Evolutionary conservation across 2,888 invertebrate genomes (phyloP).

Genomic region (Conistra vaccinii): DNA sequence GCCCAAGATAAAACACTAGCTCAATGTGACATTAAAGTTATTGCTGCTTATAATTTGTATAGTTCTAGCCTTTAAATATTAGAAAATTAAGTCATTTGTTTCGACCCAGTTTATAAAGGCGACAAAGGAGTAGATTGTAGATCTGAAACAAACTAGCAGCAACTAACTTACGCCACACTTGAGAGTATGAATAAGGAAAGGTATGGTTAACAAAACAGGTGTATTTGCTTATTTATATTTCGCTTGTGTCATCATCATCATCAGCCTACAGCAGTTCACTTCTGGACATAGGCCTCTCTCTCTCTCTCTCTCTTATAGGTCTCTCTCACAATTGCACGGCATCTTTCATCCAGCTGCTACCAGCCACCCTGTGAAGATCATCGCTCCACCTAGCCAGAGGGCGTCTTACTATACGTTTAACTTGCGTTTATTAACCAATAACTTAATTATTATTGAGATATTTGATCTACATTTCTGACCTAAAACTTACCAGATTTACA

Average conservation of each 20-base stretch:
- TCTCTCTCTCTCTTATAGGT: too few relatives aligned
- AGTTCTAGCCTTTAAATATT: constrained; percentile 8
- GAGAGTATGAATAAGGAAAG: constrained; percentile 24
- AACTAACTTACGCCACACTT: background rate
- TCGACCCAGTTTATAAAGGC: constrained; percentile 22
- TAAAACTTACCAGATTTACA: constrained; percentile 11
- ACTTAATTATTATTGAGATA: too few relatives aligned
- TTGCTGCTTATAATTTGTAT: background rate
- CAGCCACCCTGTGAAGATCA: background rate
- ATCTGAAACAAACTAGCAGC: constrained; percentile 15
- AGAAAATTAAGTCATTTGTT: constrained; percentile 39
- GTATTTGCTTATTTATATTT: background rate
- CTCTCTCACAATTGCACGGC: background rate
- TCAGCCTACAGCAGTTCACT: background rate
- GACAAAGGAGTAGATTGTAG: constrained; percentile 22
- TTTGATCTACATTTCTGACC: background rate
- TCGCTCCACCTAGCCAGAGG: too few relatives aligned
- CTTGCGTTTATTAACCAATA: too few relatives aligned
- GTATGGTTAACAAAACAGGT: background rate
- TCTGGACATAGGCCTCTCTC: background rate
- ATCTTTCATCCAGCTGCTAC: background rate
- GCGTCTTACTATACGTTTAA: too few relatives aligned
- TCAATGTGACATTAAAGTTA: background rate
- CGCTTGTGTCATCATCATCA: background rate
- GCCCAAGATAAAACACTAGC: background rate